Percentiles rank a stretch among this genome's conserved stretches.
Conservation (phyloP, 2,113 vertebrate genomes). For the Antechinus flavipes region DNA sequence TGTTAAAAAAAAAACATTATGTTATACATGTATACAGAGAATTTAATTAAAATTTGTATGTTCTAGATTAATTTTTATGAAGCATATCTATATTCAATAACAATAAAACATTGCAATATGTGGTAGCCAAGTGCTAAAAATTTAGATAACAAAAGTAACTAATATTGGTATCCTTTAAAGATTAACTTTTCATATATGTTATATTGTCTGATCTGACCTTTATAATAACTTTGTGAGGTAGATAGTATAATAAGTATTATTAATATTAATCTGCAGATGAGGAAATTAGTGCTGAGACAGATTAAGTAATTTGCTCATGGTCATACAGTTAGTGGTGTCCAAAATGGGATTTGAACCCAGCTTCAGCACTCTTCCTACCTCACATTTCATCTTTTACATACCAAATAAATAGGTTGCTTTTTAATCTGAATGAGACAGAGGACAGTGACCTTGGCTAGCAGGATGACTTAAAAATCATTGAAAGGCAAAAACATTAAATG, state of each 20-base stretch:
- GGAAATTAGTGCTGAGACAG: not conserved
- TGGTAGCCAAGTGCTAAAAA: not conserved
- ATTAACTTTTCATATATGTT: not conserved
- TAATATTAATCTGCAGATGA: not conserved
- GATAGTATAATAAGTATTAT: not conserved
- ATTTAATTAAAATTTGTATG: not conserved
- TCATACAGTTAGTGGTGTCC: not conserved
- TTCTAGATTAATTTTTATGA: not conserved
- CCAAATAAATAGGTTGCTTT: not conserved
- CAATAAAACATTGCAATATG: not conserved
- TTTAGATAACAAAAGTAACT: not conserved
- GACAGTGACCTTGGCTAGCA: slow-evolving; percentile 9
- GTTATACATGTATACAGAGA: not conserved
- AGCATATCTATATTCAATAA: not conserved
- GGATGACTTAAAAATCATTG: slow-evolving; percentile 56
- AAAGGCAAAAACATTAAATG: slow-evolving; percentile 70
- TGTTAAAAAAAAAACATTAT: not conserved
- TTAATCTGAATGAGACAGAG: not conserved
- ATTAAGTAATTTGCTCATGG: not conserved
- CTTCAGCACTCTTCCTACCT: not conserved
- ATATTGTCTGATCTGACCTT: not conserved
- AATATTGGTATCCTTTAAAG: not conserved
- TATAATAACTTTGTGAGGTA: not conserved
- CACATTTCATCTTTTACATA: not conserved
- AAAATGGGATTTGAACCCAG: not conserved